Evolutionary conservation across 37 sponge, comb jelly and placozoan genomes (phyloP).

Genomic region (Lycopodina hypogea): DNA sequence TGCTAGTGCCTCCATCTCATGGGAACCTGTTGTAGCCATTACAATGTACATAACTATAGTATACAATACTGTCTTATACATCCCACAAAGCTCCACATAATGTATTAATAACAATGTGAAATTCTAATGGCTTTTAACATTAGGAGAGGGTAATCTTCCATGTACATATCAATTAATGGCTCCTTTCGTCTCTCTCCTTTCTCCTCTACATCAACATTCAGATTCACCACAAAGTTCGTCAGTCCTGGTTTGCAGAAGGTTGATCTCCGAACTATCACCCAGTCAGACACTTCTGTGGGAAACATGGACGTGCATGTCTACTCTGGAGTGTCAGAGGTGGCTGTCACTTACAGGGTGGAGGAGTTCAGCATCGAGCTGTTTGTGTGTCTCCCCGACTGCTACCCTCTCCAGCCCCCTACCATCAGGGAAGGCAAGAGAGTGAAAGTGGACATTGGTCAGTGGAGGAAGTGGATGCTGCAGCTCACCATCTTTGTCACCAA

Average conservation of each 20-base stretch:
- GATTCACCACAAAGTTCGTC: conserved; percentile 47
- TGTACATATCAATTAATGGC: too few relatives aligned
- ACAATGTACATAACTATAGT: too few relatives aligned
- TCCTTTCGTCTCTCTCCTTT: too few relatives aligned
- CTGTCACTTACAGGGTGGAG: conserved; percentile 78
- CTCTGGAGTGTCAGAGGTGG: conserved; percentile 70
- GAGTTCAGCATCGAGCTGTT: conserved; percentile 86
- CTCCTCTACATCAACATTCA: conserved; percentile 4
- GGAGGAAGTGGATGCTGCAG: conserved; percentile 96
- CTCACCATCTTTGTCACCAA: conserved; percentile 78
- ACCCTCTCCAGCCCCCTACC: conserved; percentile 78
- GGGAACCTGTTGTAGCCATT: too few relatives aligned
- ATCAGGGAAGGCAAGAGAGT: conserved; percentile 77
- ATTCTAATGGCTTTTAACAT: too few relatives aligned
- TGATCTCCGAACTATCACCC: conserved; percentile 38
- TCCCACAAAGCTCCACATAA: too few relatives aligned
- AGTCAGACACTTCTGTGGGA: conserved; percentile 17
- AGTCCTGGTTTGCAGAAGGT: conserved; percentile 48
- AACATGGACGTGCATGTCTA: conserved; percentile 67
- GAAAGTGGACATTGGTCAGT: conserved; percentile 66
- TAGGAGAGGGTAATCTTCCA: too few relatives aligned
- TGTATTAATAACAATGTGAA: too few relatives aligned
- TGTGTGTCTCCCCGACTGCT: conserved; percentile 58
- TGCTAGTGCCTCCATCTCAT: too few relatives aligned
- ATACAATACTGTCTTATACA: too few relatives aligned